Base-by-base conservation (phyloP, 2,888 invertebrate genomes). In the Cephus pygmeus region DNA sequence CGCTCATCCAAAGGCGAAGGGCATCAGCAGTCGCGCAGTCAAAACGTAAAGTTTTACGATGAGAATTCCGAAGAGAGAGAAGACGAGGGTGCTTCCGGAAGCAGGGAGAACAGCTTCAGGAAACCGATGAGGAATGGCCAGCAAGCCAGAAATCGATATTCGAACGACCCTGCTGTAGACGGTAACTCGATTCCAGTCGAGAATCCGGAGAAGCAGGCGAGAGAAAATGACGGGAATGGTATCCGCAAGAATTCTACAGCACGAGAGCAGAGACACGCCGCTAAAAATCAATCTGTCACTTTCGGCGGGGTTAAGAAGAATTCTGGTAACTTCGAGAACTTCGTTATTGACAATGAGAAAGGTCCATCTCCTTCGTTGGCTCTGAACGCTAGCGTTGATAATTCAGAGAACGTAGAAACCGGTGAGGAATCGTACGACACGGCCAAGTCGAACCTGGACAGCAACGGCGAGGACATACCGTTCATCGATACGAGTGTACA, bases 401-500 rank as follows among this genome's bases (percentile, higher is more conserved):
- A 23, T 56, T 23, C 56, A 2, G 56, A 56, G 56, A 56, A 56
- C 56, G 56, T 56, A 0, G 71, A 33, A 33, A 33, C 23, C 71
- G 34, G 71, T 4, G 71, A 71, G 71, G 34, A 31, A 11, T 33
- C 71, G 1, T 71, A 71, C 71, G 71, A 71, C 12, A 71, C 71
- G 30, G 75, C 30, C 11, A 75, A 30, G 68, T 76, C 35, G 30
- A 80, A 73, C 31, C 78, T 80, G 34, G 80, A 79, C 11, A 77
- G 75, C 4, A 80, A 79, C 75, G 81, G 79, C 74, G 83, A 83
- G 30, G 82, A 80, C 56, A 73, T 83, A n/a, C 83, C 83, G 11
- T 83, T 83, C 75, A 83, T 83, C 76, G 83, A 83, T 74, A 80
- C 76, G 2, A 74, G 73, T 34, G 30, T 71, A 31, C 78, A 75